A percentile compares a stretch with the other conserved stretches of the same genome.
Conservation (phyloP, 2,797 vertebrate species). For the Takifugu ocellatus region DNA sequence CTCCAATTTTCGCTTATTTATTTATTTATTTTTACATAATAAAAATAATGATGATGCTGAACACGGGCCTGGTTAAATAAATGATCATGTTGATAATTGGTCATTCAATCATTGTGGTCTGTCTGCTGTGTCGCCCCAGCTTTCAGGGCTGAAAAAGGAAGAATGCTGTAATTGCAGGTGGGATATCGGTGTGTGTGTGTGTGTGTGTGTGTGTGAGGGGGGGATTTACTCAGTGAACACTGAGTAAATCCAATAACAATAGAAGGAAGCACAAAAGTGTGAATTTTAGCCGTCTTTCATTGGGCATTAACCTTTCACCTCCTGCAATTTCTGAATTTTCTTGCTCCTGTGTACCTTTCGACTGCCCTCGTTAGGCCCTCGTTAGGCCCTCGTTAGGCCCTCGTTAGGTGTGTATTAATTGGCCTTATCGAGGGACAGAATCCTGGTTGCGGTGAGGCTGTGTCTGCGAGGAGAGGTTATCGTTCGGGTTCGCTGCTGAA, state of each 20-base stretch:
- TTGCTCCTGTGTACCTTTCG: conserved; percentile 41
- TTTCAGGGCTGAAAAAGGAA: conserved; percentile 14
- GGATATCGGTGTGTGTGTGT: conserved; percentile 12
- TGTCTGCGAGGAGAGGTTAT: conserved; percentile 50
- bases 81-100: no score
- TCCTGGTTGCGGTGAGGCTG: conserved; percentile 23
- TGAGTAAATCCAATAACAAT: conserved; percentile 5
- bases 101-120: no score
- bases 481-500: conserved; percentile 50
- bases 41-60: neutral
- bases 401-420: conserved; percentile 55
- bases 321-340: conserved; percentile 49
- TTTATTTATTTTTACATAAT: neutral
- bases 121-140: conserved; percentile 9
- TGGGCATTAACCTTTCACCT: conserved; percentile 57
- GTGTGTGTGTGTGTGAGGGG: neutral
- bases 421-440: conserved; percentile 50
- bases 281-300: conserved; percentile 18
- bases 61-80: no score
- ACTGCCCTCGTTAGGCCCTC: conserved; percentile 37
- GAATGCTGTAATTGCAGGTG: conserved; percentile 32
- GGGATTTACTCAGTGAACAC: conserved; percentile 34
- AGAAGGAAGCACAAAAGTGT: conserved; percentile 14
- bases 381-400: conserved; percentile 13
- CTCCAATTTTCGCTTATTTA: neutral